Base-by-base conservation (phyloP, 1,140 invertebrate genomes). In the Ephestia elutella region DNA sequence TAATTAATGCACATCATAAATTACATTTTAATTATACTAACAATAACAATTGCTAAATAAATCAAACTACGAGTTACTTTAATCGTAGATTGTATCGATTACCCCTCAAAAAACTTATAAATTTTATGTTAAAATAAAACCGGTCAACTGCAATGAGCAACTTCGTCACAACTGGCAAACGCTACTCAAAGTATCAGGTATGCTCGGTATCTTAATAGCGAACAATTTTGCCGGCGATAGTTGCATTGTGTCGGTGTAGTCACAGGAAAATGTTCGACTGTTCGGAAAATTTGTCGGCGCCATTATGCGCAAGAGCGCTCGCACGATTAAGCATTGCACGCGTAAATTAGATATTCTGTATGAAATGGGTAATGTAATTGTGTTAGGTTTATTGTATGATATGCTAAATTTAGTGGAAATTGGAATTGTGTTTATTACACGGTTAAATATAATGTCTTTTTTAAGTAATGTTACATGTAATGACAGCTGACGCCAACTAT, bases 201-300 rank as follows among this genome's bases (percentile, higher is more conserved):
- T 44, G 15, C 15, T 15, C 38, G 15, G 38, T 44, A 44, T 15
- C 76, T 87, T 82, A 87, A 87, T 86, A 81, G 79, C 73, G 70
- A 68, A 78, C 85, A 85, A 85, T 87, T 87, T 85, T 78, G 80
- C 71, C 68, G 74, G 72, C 78, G 80, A 81, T 82, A 81, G 68
- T 68, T 72, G 75, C 73, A 86, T 86, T 86, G 85, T 87, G 73
- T 78, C 70, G 77, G 73, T 80, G 82, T 78, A 85, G 79, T 84
- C 82, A 80, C 62, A 87, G 82, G 80, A 81, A 87, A 87, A 85
- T 85, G 85, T 68, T 79, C 82, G 73, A 70, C 77, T 75, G 77
- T 70, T 80, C 74, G 83, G 85, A 87, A 87, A 87, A 87, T 87
- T 85, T 84, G 82, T 85, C 79, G 74, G 67, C 70, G 77, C 83